Conservation (phyloP, 2,797 vertebrate species). For the Muscicapa comitata region DNA sequence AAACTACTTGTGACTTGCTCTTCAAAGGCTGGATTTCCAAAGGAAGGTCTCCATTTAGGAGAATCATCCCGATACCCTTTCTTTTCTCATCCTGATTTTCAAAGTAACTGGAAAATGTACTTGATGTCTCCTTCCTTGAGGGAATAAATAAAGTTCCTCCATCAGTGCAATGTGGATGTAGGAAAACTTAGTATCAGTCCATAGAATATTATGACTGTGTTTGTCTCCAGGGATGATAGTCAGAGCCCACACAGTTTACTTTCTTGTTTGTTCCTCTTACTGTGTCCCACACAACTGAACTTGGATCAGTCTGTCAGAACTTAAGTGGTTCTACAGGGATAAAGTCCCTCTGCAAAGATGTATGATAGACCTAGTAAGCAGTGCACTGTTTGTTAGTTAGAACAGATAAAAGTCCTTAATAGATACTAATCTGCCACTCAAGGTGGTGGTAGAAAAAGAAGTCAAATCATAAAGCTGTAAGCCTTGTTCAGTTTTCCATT, state of each 20-base stretch:
- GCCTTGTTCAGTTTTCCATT: conserved; percentile 21
- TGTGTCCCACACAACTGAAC: background rate
- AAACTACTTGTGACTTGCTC: background rate
- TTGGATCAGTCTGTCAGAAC: background rate
- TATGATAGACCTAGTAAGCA: background rate
- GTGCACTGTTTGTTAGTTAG: background rate
- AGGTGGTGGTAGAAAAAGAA: conserved; percentile 19
- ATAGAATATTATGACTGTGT: background rate
- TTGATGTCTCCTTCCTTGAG: background rate
- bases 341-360: background rate
- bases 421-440: conserved; percentile 28
- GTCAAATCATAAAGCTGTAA: background rate
- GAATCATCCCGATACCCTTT: background rate
- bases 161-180: background rate
- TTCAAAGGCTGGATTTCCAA: background rate
- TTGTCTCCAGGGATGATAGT: background rate
- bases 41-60: background rate
- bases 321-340: background rate
- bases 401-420: background rate
- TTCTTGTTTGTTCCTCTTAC: background rate
- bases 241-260: background rate
- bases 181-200: background rate
- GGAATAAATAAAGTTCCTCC: background rate
- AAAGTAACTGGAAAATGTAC: conserved; percentile 41
- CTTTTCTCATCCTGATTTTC: background rate